phyloP scores from a whole-genome alignment of 2,888 invertebrate genomes.

The Lampropteryx suffumata region DNA sequence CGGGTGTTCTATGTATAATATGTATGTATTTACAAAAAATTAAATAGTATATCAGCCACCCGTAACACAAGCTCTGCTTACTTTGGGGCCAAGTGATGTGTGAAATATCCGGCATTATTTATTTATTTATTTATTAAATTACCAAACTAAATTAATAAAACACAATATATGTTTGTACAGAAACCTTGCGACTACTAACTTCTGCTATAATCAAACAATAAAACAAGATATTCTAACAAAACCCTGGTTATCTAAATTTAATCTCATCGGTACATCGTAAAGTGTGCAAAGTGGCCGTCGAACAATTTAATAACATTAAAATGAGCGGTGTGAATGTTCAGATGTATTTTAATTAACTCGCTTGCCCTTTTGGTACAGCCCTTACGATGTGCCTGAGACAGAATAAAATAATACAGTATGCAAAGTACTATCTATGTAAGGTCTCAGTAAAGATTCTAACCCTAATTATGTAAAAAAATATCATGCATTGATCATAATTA shows the following conservation, averaged over 20 bases:
- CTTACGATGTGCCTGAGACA: constrained; percentile 32
- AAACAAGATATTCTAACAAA: constrained; percentile 8
- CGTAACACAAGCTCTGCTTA: too few species aligned
- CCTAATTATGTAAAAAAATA: too few species aligned
- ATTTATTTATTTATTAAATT: too few species aligned
- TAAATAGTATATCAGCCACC: too few species aligned
- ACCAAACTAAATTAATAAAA: too few species aligned
- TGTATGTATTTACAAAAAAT: too few species aligned
- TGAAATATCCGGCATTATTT: too few species aligned
- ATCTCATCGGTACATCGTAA: constrained; percentile 68
- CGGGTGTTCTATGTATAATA: too few species aligned
- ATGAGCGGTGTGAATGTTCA: constrained; percentile 67
- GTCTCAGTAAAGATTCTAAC: too few species aligned
- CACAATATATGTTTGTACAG: background rate
- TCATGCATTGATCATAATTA: too few species aligned
- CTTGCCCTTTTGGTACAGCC: constrained; percentile 60
- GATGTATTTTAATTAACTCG: constrained; percentile 75
- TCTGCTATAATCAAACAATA: constrained; percentile 1
- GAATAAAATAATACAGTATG: background rate
- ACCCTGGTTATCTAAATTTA: constrained; percentile 50
- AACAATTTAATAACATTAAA: constrained; percentile 81
- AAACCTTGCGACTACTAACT: background rate
- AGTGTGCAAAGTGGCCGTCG: constrained; percentile 63
- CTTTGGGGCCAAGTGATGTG: too few species aligned
- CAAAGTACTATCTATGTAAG: too few species aligned